phyloP scores from a whole-genome alignment of 2,888 invertebrate species.

The Agonopterix arenella region DNA sequence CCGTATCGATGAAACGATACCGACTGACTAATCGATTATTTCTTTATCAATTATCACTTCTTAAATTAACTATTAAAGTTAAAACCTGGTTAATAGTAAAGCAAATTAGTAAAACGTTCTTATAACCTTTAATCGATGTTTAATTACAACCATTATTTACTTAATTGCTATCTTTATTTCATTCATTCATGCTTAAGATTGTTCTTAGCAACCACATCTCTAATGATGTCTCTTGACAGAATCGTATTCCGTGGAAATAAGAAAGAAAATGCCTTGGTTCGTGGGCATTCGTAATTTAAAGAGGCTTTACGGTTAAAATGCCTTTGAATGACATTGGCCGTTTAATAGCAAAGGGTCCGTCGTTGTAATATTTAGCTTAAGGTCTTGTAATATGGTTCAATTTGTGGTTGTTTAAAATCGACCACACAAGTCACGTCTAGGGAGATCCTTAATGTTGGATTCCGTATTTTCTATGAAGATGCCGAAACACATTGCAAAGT shows the following conservation, averaged over 20 bases:
- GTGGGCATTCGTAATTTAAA: no score
- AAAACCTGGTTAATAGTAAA: no score
- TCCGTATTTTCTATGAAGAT: not conserved
- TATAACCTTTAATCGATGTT: conserved; percentile 21
- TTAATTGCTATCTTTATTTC: conserved; percentile 24
- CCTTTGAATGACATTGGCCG: no score
- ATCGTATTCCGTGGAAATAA: no score
- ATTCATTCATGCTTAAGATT: conserved; percentile 17
- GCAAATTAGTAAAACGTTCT: conserved; percentile 1
- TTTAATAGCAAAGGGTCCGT: no score
- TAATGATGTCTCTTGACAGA: not conserved
- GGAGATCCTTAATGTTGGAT: not conserved
- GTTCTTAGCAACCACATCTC: no score
- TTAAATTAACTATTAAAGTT: no score
- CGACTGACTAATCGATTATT: not conserved
- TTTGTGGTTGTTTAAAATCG: no score
- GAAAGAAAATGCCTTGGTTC: no score
- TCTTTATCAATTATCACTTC: not conserved
- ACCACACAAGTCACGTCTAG: not conserved
- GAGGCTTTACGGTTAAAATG: no score
- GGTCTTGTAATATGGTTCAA: no score
- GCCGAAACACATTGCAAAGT: not conserved
- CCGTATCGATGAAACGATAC: not conserved
- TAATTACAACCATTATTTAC: conserved; percentile 25
- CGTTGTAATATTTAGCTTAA: no score